These are phyloP conservation scores for Amazona finschi DNA, from an alignment of 2,797 vertebrate species.

Conservation along the genomic window DNA sequence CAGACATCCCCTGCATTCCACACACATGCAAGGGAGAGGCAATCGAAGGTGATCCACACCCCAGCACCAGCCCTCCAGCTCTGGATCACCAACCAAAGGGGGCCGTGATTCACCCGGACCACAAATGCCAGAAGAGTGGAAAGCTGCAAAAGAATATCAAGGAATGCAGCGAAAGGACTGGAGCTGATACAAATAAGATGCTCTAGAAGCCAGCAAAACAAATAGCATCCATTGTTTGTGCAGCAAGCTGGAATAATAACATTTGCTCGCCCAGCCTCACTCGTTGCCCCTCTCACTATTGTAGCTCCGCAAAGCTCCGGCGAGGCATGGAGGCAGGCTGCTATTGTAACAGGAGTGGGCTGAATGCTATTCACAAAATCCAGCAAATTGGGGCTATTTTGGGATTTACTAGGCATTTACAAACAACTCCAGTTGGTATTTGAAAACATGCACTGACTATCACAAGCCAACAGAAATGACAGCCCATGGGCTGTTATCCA, in stretches of 20 bases:
- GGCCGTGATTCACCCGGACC: background rate
- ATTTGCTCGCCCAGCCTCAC: slow-evolving; percentile 51
- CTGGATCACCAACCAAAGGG: background rate
- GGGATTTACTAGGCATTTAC: slow-evolving; percentile 64
- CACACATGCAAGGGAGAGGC: background rate
- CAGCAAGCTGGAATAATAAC: slow-evolving; percentile 67
- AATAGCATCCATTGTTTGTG: slow-evolving; percentile 59
- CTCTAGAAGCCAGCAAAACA: slow-evolving; percentile 56
- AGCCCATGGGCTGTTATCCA: slow-evolving; percentile 5
- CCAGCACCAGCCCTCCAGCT: background rate
- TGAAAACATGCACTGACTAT: slow-evolving; percentile 50
- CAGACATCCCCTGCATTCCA: background rate
- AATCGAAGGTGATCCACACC: background rate
- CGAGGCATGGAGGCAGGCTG: slow-evolving; percentile 36
- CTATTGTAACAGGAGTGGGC: slow-evolving; percentile 58
- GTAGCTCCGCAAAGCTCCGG: background rate
- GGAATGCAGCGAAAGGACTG: background rate
- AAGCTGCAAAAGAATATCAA: background rate
- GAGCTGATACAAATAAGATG: slow-evolving; percentile 4
- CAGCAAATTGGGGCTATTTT: slow-evolving; percentile 67
- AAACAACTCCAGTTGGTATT: slow-evolving; percentile 69
- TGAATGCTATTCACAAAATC: slow-evolving; percentile 59
- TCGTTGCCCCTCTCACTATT: slow-evolving; percentile 35
- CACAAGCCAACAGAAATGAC: slow-evolving; percentile 34
- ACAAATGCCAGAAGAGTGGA: background rate